A percentile compares a stretch with the other conserved stretches of the same genome.
phyloP scores from a whole-genome alignment of 2,113 vertebrate genomes.

The Chaenogobius annularis region DNA sequence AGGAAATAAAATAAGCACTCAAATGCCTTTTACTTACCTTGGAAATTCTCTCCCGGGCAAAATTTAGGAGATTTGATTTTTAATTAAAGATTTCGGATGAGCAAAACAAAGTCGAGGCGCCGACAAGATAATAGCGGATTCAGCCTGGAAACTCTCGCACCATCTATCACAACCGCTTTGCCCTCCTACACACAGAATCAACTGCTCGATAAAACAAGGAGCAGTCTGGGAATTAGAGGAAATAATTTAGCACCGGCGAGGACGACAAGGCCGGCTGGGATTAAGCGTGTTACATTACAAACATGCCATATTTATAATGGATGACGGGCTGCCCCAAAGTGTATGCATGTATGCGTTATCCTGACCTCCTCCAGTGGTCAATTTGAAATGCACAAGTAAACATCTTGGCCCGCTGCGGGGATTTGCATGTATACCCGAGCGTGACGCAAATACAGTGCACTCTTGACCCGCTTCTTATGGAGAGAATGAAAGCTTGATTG shows the following conservation, averaged over 20 bases:
- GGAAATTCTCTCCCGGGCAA: not conserved
- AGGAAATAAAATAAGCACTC: not conserved
- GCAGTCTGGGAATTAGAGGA: constrained; percentile 16
- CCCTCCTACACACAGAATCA: constrained; percentile 10
- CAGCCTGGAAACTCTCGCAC: not conserved
- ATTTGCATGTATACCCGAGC: not conserved
- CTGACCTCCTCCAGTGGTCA: constrained; percentile 23
- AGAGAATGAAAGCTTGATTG: not conserved
- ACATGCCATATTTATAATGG: constrained; percentile 28
- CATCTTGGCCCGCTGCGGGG: not conserved
- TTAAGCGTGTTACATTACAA: not conserved
- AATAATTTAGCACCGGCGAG: constrained; percentile 16
- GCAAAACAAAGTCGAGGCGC: constrained; percentile 4
- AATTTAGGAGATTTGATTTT: constrained; percentile 8
- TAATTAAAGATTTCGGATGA: constrained; percentile 10
- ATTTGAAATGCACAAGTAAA: not conserved
- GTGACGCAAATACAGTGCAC: not conserved
- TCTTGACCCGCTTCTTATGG: constrained; percentile 4
- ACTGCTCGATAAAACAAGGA: constrained; percentile 14
- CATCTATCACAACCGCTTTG: constrained; percentile 3
- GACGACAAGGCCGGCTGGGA: constrained; percentile 23
- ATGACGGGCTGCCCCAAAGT: not conserved
- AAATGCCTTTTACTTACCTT: not conserved
- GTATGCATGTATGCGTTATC: not conserved
- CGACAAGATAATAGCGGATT: not conserved